phyloP scores from a whole-genome alignment of 1,140 invertebrate genomes.

The Caenorhabditis brenneri region DNA sequence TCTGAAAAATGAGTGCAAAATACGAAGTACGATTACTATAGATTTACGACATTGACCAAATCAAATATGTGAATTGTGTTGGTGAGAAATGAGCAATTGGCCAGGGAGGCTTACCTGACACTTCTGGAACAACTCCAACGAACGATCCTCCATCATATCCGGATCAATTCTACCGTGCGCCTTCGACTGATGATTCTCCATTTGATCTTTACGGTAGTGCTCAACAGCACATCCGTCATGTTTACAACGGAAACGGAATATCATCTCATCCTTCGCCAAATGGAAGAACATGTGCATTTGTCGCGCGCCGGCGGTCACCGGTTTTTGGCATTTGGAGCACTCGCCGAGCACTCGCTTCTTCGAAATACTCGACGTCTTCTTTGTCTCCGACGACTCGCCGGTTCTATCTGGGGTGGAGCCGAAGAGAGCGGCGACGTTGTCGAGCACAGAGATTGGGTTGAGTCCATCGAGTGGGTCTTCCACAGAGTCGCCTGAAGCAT shows the following conservation, averaged over 20 bases:
- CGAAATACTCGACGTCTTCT: slow-evolving; percentile 17
- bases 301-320: slow-evolving; percentile 68
- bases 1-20: neutral
- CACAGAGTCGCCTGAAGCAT: neutral
- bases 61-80: neutral
- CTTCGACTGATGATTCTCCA: slow-evolving; percentile 68
- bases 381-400: neutral
- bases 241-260: slow-evolving; percentile 67
- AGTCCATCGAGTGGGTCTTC: neutral
- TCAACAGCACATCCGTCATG: slow-evolving; percentile 64
- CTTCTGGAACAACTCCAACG: slow-evolving; percentile 54
- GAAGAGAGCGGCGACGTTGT: slow-evolving; percentile 53
- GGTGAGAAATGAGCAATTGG: neutral
- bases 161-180: slow-evolving; percentile 65
- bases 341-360: slow-evolving; percentile 69
- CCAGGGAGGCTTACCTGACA: slow-evolving; percentile 40
- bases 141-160: slow-evolving; percentile 68
- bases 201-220: slow-evolving; percentile 69
- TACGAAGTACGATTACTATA: neutral
- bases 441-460: slow-evolving; percentile 43
- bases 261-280: slow-evolving; percentile 67
- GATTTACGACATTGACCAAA: slow-evolving; percentile 31
- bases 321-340: slow-evolving; percentile 66
- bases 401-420: neutral
- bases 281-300: slow-evolving; percentile 71